Evolutionary conservation across 2,888 invertebrate genomes (phyloP).

Genomic region (Bimastos eiseni): DNA sequence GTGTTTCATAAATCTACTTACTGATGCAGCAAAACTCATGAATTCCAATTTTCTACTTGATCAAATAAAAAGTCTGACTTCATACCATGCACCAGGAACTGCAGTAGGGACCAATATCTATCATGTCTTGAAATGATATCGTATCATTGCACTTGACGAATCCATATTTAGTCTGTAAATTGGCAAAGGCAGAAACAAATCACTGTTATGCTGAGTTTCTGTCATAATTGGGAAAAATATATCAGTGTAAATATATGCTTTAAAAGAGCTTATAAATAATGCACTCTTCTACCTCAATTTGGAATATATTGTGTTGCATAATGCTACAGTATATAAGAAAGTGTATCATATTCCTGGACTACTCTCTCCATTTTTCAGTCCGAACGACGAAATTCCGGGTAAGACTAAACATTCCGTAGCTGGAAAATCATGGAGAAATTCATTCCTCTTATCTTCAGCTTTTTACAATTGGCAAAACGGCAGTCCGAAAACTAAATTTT

Average conservation of each 20-base stretch:
- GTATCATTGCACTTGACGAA: constrained; percentile 76
- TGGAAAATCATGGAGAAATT: too few relatives aligned
- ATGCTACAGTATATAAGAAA: too few relatives aligned
- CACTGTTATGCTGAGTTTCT: background rate
- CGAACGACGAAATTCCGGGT: too few relatives aligned
- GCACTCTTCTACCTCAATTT: too few relatives aligned
- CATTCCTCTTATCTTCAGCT: too few relatives aligned
- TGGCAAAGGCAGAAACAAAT: background rate
- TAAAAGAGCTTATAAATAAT: too few relatives aligned
- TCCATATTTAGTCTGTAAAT: background rate
- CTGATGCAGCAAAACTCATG: background rate
- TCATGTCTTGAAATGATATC: constrained; percentile 81
- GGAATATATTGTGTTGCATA: too few relatives aligned
- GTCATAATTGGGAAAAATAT: background rate
- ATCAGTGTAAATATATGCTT: background rate
- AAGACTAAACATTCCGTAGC: too few relatives aligned
- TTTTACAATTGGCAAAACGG: too few relatives aligned
- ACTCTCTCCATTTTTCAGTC: too few relatives aligned
- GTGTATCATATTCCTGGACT: too few relatives aligned
- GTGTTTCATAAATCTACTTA: background rate
- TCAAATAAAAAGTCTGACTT: background rate
- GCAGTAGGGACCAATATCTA: constrained; percentile 90
- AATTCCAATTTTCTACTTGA: background rate
- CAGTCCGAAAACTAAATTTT: too few relatives aligned
- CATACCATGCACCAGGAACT: constrained; percentile 67